Conservation (phyloP, 1,140 invertebrate species). For the Danaus plexippus region DNA sequence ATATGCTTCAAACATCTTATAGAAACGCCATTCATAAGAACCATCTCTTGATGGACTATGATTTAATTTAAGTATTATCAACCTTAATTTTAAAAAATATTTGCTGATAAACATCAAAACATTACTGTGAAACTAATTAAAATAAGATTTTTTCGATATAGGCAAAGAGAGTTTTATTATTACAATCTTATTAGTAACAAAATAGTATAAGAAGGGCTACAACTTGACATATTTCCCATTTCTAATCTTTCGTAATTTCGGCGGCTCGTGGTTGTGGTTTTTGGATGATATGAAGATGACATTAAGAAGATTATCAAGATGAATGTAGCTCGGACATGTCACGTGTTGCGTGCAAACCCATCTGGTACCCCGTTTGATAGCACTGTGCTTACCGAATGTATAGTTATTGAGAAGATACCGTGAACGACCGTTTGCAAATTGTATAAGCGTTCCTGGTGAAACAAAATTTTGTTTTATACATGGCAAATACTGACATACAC, state of each 20-base stretch:
- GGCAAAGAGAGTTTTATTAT: no score
- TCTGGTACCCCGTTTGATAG: not conserved
- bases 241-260: not conserved
- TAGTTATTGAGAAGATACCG: not conserved
- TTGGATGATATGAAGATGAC: not conserved
- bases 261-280: slow-evolving; percentile 1
- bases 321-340: slow-evolving; percentile 4
- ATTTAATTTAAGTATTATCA: no score
- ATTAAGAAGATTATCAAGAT: slow-evolving; percentile 2
- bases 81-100: no score
- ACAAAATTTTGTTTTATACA: not conserved
- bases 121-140: no score
- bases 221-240: not conserved
- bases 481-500: no score
- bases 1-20: no score
- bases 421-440: not conserved
- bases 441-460: not conserved
- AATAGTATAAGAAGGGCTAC: no score
- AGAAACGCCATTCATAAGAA: no score
- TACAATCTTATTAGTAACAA: no score
- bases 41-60: no score
- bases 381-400: slow-evolving; percentile 2
- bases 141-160: no score
- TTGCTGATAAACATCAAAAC: no score
- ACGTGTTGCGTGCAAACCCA: not conserved